Evolutionary conservation across 2,797 vertebrate species (phyloP), one percentile per base, ranked within the genome.

Genomic region (Gambelia wislizenii): DNA sequence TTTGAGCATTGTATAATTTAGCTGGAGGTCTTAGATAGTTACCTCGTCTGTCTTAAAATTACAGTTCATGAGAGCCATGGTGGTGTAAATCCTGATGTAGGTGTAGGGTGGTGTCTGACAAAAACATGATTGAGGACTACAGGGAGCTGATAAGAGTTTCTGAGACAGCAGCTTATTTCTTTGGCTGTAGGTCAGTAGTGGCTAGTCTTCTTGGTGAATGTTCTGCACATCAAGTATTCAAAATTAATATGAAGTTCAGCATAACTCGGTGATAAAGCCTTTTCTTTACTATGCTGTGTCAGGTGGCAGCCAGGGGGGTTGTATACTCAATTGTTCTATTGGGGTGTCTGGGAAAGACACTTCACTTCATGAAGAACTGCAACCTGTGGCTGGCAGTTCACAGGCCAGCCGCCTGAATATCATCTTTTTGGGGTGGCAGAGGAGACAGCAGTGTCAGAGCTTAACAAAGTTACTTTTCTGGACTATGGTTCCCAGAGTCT

Each of bases 1-100:
- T 91, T 56, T 85, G 18, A 78, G 67, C 74, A 49, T 67, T 52
- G 16, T 89, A 20, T 93, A 87, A 94, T 91, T 92, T 93, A 47
- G 49, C 42, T 72, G 49, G 27, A 81, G 0, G 80, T 67, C 91
- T 91, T 16, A 33, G 4, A 39, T 81, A 4, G 59, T 93, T 74
- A 69, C 81, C 90, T 67, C 67, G 59, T 87, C 85, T 92, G 90
- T 54, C 4, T 76, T 54, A 80, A 44, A 84, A 85, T 39, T 89
- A 86, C 49, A 82, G 79, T 12, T 85, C 36, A 59, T 89, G 88
- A 70, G 42, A 64, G 86, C 54, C 83, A 36, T 22, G 30, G 27
- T 59, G 47, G 47, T 56, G 72, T 54, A 70, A 86, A 64, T 27
- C n/a, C 69, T 67, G 77, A 69, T 47, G 39, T 56, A 47, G 70